Evolutionary conservation across 2,113 vertebrate species (phyloP).

Genomic region (Stegastes partitus): DNA sequence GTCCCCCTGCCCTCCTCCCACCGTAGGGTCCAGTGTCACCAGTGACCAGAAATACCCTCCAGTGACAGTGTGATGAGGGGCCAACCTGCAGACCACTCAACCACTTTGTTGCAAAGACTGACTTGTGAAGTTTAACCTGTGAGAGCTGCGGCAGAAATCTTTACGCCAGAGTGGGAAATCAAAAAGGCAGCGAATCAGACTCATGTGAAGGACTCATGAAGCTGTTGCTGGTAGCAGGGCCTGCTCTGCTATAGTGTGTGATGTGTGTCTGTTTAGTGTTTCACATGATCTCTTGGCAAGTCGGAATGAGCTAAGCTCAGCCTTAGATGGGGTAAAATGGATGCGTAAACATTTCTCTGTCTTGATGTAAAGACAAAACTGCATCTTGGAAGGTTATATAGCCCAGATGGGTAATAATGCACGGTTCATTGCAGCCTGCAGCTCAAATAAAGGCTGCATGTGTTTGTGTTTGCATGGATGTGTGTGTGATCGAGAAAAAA

Average conservation of each 20-base stretch:
- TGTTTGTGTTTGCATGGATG: constrained; percentile 45
- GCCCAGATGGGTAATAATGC: constrained; percentile 48
- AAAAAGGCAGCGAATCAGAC: constrained; percentile 55
- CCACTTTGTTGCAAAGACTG: constrained; percentile 45
- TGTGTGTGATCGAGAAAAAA: constrained; percentile 28
- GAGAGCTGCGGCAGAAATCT: constrained; percentile 47
- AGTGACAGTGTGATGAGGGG: constrained; percentile 90
- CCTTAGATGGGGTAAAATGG: constrained; percentile 25
- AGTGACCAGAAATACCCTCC: constrained; percentile 94
- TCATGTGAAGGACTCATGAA: constrained; percentile 74
- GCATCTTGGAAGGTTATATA: constrained; percentile 39
- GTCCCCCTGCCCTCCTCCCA: constrained; percentile 89
- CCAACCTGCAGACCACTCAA: constrained; percentile 40
- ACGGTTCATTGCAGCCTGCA: constrained; percentile 38
- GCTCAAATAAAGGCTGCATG: constrained; percentile 37
- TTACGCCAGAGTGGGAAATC: constrained; percentile 47
- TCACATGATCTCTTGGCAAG: constrained; percentile 51
- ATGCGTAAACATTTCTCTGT: constrained; percentile 46
- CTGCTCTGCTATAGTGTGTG: constrained; percentile 65
- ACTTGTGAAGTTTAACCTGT: constrained; percentile 59
- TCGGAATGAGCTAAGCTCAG: constrained; percentile 60
- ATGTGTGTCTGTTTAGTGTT: constrained; percentile 65
- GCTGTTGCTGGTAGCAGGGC: constrained; percentile 58
- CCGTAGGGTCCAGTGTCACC: constrained; percentile 75
- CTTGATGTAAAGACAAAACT: constrained; percentile 54